phyloP scores from a whole-genome alignment of 37 sponge, comb jelly and placozoan genomes.

The Crambe crambe region DNA sequence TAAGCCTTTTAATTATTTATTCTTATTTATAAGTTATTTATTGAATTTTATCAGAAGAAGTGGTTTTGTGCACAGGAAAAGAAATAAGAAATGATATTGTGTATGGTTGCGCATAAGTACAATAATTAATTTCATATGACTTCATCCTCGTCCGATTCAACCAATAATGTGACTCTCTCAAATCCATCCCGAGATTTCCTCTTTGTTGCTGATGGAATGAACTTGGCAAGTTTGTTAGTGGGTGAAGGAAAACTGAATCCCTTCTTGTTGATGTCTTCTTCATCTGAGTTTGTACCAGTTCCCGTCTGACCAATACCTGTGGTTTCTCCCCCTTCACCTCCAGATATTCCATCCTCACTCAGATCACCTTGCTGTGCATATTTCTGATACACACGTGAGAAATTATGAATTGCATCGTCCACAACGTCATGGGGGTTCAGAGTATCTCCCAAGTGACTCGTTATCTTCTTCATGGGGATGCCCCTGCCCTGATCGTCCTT shows the following conservation, averaged over 20 bases:
- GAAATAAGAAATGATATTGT: too few species aligned
- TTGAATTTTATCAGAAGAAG: too few species aligned
- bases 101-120: too few species aligned
- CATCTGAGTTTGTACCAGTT: not conserved
- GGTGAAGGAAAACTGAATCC: not conserved
- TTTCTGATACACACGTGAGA: conserved; percentile 90
- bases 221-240: not conserved
- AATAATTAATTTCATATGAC: too few species aligned
- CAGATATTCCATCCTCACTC: conserved; percentile 48
- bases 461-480: conserved; percentile 76
- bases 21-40: too few species aligned
- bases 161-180: conserved; percentile 56
- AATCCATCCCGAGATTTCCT: conserved; percentile 4
- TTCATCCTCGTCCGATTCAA: conserved; percentile 71
- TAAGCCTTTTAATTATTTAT: too few species aligned
- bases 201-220: not conserved
- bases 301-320: not conserved
- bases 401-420: conserved; percentile 96
- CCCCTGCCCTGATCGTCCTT: conserved; percentile 71
- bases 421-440: conserved; percentile 95
- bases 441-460: conserved; percentile 84
- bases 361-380: conserved; percentile 84
- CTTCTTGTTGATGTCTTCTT: conserved; percentile 17
- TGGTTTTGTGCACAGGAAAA: too few species aligned
- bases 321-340: conserved; percentile 27